Percentiles rank a stretch among this genome's conserved stretches.
Evolutionary conservation across 2,113 vertebrate species (phyloP).

Genomic region (Thryonomys swinderianus): DNA sequence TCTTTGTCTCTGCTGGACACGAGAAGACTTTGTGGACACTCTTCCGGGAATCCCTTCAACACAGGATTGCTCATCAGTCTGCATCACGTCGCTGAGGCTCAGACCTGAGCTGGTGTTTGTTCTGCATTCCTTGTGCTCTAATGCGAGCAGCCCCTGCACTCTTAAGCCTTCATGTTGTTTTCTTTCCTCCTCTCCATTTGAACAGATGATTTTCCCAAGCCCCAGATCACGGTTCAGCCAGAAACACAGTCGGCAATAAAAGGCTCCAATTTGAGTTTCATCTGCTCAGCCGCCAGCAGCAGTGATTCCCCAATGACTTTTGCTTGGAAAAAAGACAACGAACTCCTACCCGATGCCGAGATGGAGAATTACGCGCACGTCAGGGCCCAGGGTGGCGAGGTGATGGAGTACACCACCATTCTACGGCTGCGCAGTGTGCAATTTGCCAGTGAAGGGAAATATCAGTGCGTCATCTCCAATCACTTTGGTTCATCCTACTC

Average conservation of each 20-base stretch:
- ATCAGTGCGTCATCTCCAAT: slow-evolving; percentile 99
- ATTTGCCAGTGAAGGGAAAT: slow-evolving; percentile 95
- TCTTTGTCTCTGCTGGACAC: neutral
- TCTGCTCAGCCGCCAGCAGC: slow-evolving; percentile 97
- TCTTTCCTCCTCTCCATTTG: slow-evolving; percentile 59
- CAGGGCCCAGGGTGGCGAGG: slow-evolving; percentile 90
- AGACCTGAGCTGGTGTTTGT: neutral
- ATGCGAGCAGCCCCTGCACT: neutral
- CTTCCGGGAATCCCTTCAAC: neutral
- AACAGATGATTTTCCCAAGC: slow-evolving; percentile 98
- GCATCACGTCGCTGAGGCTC: neutral
- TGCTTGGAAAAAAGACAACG: slow-evolving; percentile 98
- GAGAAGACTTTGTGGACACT: neutral
- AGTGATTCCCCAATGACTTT: slow-evolving; percentile 99
- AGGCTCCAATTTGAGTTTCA: slow-evolving; percentile 94
- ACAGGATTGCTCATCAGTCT: neutral
- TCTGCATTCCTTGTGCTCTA: slow-evolving; percentile 25
- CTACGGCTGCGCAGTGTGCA: slow-evolving; percentile 93
- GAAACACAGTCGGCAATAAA: slow-evolving; percentile 96
- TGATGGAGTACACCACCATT: slow-evolving; percentile 97
- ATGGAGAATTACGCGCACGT: slow-evolving; percentile 97
- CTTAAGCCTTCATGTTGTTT: slow-evolving; percentile 7
- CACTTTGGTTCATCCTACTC: slow-evolving; percentile 98
- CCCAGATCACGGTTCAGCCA: slow-evolving; percentile 97
- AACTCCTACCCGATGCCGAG: slow-evolving; percentile 92